Conservation (phyloP, 2,888 invertebrate genomes). For the Lottia scabra region DNA sequence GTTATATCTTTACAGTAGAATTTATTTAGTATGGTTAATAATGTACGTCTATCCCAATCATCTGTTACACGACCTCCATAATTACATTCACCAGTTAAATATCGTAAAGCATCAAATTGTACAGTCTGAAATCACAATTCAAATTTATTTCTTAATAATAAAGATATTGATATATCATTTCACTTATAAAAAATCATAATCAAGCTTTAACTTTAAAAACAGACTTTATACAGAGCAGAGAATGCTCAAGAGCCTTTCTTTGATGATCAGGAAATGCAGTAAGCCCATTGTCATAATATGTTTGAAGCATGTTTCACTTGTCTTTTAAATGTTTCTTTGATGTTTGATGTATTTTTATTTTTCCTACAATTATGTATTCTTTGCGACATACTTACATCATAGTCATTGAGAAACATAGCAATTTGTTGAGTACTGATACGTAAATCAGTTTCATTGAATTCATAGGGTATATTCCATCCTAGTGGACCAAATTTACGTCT, state of each 20-base stretch:
- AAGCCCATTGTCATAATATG: no score
- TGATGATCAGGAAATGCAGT: no score
- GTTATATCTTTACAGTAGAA: conserved; percentile 68
- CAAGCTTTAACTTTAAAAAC: no score
- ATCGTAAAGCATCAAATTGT: conserved; percentile 70
- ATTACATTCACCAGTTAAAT: conserved; percentile 72
- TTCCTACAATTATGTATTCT: no score
- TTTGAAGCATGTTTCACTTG: no score
- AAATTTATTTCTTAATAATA: no score
- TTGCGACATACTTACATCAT: conserved; percentile 67
- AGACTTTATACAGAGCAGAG: no score
- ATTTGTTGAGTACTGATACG: conserved; percentile 71
- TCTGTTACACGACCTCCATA: conserved; percentile 73
- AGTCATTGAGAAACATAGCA: conserved; percentile 70
- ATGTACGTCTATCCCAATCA: conserved; percentile 71
- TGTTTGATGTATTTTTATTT: no score
- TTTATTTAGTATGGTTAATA: conserved; percentile 69
- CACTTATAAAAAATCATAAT: no score
- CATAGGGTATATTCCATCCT: conserved; percentile 73
- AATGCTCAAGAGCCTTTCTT: no score
- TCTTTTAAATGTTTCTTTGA: no score
- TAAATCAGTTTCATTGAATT: conserved; percentile 72
- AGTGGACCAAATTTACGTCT: conserved; percentile 71
- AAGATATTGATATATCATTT: no score
- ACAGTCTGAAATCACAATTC: conserved; percentile 60